A percentile compares a stretch with the other conserved stretches of the same genome.
These are phyloP conservation scores for Delphinapterus leucas DNA, from an alignment of 2,113 vertebrate genomes.

Conservation along the genomic window DNA sequence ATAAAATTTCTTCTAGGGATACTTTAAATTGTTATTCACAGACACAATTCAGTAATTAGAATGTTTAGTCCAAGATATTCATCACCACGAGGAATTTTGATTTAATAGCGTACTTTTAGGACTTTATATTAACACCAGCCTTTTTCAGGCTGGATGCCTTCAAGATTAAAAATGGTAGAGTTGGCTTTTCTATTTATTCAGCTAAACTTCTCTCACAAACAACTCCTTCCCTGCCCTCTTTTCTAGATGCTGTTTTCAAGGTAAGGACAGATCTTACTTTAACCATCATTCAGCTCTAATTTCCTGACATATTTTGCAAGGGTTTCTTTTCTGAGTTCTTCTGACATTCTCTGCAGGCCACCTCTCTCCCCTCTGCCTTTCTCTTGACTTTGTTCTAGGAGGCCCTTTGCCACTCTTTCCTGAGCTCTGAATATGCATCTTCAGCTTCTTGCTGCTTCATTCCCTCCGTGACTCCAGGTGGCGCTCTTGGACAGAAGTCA, in stretches of 20 bases:
- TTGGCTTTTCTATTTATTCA: not conserved
- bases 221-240: not conserved
- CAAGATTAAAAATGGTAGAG: not conserved
- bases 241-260: not conserved
- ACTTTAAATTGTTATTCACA: not conserved
- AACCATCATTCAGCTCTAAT: not conserved
- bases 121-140: not conserved
- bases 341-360: not conserved
- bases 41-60: not conserved
- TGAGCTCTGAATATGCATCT: not conserved
- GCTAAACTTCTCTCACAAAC: not conserved
- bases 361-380: not conserved
- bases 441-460: not conserved
- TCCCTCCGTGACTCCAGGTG: slow-evolving; percentile 28
- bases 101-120: not conserved
- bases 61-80: not conserved
- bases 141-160: not conserved
- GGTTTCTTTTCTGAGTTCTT: not conserved
- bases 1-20: not conserved
- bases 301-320: not conserved
- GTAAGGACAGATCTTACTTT: not conserved
- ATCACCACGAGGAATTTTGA: not conserved
- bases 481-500: slow-evolving; percentile 39
- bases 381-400: fast-evolving
- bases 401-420: not conserved